A percentile compares a stretch with the other conserved stretches of the same genome.
These are phyloP conservation scores for Podarcis muralis DNA, from an alignment of 2,113 vertebrate species.

Conservation along the genomic window DNA sequence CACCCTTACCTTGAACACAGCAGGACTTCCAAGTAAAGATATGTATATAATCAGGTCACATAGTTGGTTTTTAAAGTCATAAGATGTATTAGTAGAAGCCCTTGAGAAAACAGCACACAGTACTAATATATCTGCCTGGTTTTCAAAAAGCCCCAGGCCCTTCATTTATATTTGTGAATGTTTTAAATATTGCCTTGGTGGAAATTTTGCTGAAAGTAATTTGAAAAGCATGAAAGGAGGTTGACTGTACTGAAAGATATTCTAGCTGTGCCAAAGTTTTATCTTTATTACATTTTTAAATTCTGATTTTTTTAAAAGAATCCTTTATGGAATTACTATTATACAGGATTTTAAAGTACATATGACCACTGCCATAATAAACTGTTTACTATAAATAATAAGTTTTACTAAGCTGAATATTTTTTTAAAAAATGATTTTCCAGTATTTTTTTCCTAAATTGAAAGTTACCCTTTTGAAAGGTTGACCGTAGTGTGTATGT, in stretches of 20 bases:
- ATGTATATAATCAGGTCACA: too few species aligned
- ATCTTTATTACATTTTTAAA: conserved; percentile 41
- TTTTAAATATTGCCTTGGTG: conserved; percentile 52
- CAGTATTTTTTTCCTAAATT: background rate
- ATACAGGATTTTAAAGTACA: conserved; percentile 27
- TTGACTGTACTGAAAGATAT: conserved; percentile 36
- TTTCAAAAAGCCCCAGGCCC: conserved; percentile 39
- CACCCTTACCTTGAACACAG: background rate
- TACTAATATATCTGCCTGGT: conserved; percentile 42
- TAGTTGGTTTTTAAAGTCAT: conserved; percentile 1
- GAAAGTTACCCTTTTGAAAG: background rate
- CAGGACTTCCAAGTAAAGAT: background rate
- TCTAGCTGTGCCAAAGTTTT: conserved; percentile 1
- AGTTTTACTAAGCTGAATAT: background rate
- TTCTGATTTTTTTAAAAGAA: conserved; percentile 49
- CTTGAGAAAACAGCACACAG: conserved; percentile 43
- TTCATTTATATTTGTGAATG: conserved; percentile 47
- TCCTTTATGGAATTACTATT: conserved; percentile 35
- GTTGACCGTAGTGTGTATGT: background rate
- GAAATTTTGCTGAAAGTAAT: conserved; percentile 61
- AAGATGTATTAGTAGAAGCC: conserved; percentile 30
- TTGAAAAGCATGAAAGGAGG: conserved; percentile 57
- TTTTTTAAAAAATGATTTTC: background rate
- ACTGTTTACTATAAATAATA: background rate
- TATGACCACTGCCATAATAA: background rate